Base-by-base conservation (phyloP, 2,113 vertebrate genomes). In the Craseonycteris thonglongyai region DNA sequence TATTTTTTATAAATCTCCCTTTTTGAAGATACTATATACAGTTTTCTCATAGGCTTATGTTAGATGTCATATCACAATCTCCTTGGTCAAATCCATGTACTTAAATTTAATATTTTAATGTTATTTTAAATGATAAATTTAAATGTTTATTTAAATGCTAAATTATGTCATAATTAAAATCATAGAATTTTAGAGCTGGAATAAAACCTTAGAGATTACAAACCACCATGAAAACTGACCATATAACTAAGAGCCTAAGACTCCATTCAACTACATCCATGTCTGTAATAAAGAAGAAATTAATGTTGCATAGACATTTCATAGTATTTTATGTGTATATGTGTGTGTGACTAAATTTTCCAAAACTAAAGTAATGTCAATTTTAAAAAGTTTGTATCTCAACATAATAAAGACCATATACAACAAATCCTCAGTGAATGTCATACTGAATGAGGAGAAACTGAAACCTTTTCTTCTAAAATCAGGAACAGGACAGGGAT, bases 101-200 rank as follows among this genome's bases (percentile, higher is more conserved):
- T 49, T 88, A 81, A 69, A 89, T 51, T 33, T 82, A 74, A 35
- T 94, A 61, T 87, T 86, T 89, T 61, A 76, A 94, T 84, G 30
- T 68, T 71, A 69, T 75, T 54, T 94, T 95, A 15, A 91, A 40
- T 79, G 56, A 51, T 19, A 3, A 86, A 4, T n/a, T 71, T n/a
- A n/a, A n/a, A 45, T 88, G 30, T 68, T 71, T 75, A 80, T 54
- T 94, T 95, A 15, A 91, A 40, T 79, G 56, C 45, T 19, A 3
- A 86, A 4, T n/a, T 71, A 88, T 49, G n/a, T n/a, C n/a, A n/a
- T n/a, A n/a, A n/a, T n/a, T 93, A 82, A 95, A 86, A 33, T 83
- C 78, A 42, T 16, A 80, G 68, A 68, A 51, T 84, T 93, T 86
- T n/a, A n/a, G 19, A 61, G 9, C 28, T 82, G 38, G 10, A 28